phyloP scores from a whole-genome alignment of 2,888 invertebrate genomes.

The Amphipoea oculea region DNA sequence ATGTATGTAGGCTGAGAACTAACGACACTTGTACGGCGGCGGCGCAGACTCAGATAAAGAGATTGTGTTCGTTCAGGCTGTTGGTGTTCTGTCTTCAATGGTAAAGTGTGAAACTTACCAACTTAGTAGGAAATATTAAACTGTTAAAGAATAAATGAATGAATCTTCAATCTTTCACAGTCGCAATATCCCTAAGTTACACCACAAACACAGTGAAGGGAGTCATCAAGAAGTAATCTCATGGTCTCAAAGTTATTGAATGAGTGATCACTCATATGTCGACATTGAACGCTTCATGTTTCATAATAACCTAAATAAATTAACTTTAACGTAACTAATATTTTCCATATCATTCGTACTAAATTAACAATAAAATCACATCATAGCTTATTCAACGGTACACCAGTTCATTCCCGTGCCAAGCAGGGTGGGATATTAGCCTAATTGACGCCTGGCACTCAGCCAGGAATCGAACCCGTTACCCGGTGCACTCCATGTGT shows the following conservation, averaged over 20 bases:
- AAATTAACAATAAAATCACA: slow-evolving; percentile 30
- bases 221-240: neutral
- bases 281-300: neutral
- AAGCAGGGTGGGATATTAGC: slow-evolving; percentile 53
- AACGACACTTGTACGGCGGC: slow-evolving; percentile 29
- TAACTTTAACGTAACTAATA: neutral
- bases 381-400: slow-evolving; percentile 10
- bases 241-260: neutral
- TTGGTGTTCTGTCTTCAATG: neutral
- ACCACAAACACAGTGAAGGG: too few species aligned
- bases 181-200: neutral
- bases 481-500: slow-evolving; percentile 53
- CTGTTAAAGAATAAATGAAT: neutral
- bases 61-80: slow-evolving; percentile 3
- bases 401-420: slow-evolving; percentile 43
- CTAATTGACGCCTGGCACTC: slow-evolving; percentile 58
- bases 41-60: neutral
- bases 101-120: neutral
- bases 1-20: slow-evolving; percentile 49
- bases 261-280: neutral
- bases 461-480: slow-evolving; percentile 57
- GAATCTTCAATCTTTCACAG: neutral
- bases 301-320: neutral
- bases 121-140: neutral
- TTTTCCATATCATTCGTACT: neutral